Percentiles rank a stretch among this genome's conserved stretches.
Evolutionary conservation across 1,140 invertebrate genomes (phyloP).

Genomic region (Lycorma delicatula): DNA sequence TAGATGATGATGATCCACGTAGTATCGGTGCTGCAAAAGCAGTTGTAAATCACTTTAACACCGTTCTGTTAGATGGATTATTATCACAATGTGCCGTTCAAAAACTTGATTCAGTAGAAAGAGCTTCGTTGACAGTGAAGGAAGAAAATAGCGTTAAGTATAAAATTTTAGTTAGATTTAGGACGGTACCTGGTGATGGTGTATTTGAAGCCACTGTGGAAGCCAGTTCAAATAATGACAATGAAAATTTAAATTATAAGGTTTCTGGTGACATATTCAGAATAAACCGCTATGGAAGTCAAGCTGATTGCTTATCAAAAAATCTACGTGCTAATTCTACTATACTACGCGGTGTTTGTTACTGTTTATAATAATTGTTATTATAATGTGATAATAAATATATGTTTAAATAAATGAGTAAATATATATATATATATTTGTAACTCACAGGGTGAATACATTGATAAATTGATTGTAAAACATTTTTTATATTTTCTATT

Average conservation of each 20-base stretch:
- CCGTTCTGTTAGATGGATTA: constrained; percentile 43
- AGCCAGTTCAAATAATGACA: background rate
- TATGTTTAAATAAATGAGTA: too few relatives aligned
- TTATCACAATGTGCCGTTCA: constrained; percentile 41
- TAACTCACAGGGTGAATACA: too few relatives aligned
- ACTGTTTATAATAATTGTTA: constrained; percentile 21
- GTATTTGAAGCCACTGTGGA: constrained; percentile 25
- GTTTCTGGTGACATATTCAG: constrained; percentile 17
- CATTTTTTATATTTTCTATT: too few relatives aligned
- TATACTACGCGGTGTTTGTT: constrained; percentile 24
- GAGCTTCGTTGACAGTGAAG: constrained; percentile 9
- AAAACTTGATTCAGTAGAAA: constrained; percentile 16
- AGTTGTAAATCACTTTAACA: constrained; percentile 53
- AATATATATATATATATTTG: too few relatives aligned
- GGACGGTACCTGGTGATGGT: constrained; percentile 21
- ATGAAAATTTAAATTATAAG: background rate
- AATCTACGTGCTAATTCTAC: constrained; percentile 15
- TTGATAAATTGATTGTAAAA: too few relatives aligned
- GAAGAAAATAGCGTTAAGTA: constrained; percentile 7
- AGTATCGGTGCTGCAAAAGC: constrained; percentile 41
- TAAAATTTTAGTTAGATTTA: constrained; percentile 21
- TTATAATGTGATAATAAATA: too few relatives aligned
- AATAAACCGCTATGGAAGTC: constrained; percentile 26
- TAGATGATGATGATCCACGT: constrained; percentile 12
- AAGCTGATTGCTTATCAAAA: constrained; percentile 24